Conservation (phyloP, 2,888 invertebrate species). For the Cantharis lateralis region DNA sequence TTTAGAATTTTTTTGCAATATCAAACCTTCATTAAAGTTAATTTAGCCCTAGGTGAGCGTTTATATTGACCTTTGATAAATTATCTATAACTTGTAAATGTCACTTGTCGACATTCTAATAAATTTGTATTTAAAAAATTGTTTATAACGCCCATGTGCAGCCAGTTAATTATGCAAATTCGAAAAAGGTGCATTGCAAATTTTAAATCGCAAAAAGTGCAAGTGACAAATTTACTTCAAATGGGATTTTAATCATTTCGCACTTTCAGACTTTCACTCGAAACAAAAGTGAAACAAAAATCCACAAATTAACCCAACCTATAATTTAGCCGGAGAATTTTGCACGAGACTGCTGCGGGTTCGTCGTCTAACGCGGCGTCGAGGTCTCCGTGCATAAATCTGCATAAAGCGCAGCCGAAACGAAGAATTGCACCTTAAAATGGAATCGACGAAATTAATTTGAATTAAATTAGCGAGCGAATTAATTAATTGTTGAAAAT, state of each 20-base stretch:
- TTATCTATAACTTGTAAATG: constrained; percentile 46
- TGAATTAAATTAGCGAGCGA: background rate
- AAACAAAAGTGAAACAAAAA: background rate
- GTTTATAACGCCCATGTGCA: background rate
- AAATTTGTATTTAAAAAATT: constrained; percentile 40
- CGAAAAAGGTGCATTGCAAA: background rate
- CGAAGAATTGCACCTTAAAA: background rate
- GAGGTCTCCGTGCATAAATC: constrained; percentile 1
- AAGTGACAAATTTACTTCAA: background rate
- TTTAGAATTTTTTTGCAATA: background rate
- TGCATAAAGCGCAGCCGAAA: background rate
- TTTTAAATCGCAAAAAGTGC: background rate
- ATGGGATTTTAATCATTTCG: background rate
- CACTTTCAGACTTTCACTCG: background rate
- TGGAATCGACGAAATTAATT: background rate
- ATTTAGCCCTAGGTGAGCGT: constrained; percentile 41
- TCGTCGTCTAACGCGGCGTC: background rate
- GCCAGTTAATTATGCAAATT: background rate
- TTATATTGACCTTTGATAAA: constrained; percentile 37
- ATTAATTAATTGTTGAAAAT: background rate
- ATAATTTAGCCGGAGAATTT: background rate
- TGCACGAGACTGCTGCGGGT: background rate
- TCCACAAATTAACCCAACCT: background rate
- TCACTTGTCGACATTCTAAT: constrained; percentile 52
- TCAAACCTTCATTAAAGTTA: constrained; percentile 2